Conservation (phyloP, 2,888 invertebrate genomes). For the Seira musarum region DNA sequence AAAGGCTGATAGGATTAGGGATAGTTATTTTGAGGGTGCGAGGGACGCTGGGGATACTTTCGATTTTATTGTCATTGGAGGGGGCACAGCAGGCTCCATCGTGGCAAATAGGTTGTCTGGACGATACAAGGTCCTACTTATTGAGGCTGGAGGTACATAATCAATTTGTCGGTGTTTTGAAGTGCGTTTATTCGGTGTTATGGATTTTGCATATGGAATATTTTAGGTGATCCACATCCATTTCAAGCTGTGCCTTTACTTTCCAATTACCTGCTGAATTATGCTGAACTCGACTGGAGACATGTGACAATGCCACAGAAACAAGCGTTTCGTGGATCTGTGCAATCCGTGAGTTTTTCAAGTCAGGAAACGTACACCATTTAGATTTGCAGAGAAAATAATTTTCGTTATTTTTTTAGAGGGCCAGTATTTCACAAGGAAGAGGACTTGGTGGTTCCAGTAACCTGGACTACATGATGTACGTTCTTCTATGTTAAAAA, state of each 20-base stretch:
- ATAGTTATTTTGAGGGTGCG: conserved; percentile 46
- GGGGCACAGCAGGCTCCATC: conserved; percentile 29
- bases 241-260: conserved; percentile 36
- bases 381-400: not conserved
- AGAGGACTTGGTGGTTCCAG: not conserved
- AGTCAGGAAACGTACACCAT: not conserved
- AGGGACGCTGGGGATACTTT: conserved; percentile 53
- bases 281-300: conserved; percentile 38
- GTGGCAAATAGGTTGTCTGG: conserved; percentile 34
- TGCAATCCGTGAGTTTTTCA: conserved; percentile 16
- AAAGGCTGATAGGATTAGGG: conserved; percentile 50
- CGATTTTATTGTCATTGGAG: conserved; percentile 54
- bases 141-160: conserved; percentile 26
- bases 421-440: conserved; percentile 26
- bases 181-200: not conserved
- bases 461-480: not conserved
- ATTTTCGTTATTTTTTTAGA: conserved; percentile 21
- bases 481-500: not conserved
- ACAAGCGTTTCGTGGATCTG: conserved; percentile 18
- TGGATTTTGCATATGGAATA: not conserved
- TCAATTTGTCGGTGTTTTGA: not conserved
- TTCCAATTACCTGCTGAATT: conserved; percentile 27
- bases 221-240: conserved; percentile 32
- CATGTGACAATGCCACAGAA: conserved; percentile 42
- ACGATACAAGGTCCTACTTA: conserved; percentile 29